Evolutionary conservation across 1,140 invertebrate species (phyloP).

Genomic region (Leptinotarsa lineolata): DNA sequence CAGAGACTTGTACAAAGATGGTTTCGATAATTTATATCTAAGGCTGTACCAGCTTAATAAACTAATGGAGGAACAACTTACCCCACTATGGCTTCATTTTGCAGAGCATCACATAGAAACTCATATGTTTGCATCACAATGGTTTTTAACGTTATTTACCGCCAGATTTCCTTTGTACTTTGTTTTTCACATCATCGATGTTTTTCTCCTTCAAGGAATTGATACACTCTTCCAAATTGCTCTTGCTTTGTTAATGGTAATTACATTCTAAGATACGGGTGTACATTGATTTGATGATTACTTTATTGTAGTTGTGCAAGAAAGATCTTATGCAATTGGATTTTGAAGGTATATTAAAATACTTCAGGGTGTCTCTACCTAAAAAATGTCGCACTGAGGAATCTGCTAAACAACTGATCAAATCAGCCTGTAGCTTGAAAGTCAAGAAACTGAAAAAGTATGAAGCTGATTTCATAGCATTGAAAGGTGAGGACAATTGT

Average conservation of each 20-base stretch:
- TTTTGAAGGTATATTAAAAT: constrained; percentile 95
- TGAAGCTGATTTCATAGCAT: constrained; percentile 85
- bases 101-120: constrained; percentile 89
- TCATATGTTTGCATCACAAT: constrained; percentile 99
- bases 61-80: constrained; percentile 92
- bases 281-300: constrained; percentile 3
- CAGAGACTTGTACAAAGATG: constrained; percentile 92
- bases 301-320: constrained; percentile 70
- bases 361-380: constrained; percentile 93
- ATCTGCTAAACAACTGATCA: constrained; percentile 84
- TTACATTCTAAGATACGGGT: constrained; percentile 25
- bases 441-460: constrained; percentile 95
- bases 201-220: constrained; percentile 92
- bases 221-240: constrained; percentile 97
- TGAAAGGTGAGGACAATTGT: constrained; percentile 69
- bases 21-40: constrained; percentile 94
- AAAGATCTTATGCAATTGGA: constrained; percentile 94
- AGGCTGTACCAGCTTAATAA: constrained; percentile 95
- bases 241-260: constrained; percentile 86
- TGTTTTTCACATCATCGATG: constrained; percentile 96
- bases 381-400: constrained; percentile 95
- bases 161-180: constrained; percentile 97
- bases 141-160: constrained; percentile 98
- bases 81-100: constrained; percentile 90
- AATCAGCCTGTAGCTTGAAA: constrained; percentile 87